phyloP scores from a whole-genome alignment of 2,888 invertebrate genomes.

The Machimus rusticus region DNA sequence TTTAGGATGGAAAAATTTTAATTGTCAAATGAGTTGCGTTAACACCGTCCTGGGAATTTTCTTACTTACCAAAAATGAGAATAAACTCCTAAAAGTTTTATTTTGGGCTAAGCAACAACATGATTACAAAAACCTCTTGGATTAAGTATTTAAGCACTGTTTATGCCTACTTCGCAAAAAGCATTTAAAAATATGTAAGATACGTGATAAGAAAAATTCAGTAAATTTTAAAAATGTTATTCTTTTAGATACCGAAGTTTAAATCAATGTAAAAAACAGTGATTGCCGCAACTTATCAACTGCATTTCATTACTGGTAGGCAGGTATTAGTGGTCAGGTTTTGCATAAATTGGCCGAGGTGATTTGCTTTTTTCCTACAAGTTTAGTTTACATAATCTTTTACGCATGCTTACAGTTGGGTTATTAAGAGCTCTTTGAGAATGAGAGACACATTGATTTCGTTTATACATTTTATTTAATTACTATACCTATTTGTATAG shows the following conservation, averaged over 20 bases:
- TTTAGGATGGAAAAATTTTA: not conserved
- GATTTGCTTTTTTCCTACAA: not conserved
- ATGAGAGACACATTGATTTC: no score
- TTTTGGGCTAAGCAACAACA: not conserved
- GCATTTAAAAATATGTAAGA: not conserved
- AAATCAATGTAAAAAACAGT: not conserved
- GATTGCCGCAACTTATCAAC: not conserved
- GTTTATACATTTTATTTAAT: no score
- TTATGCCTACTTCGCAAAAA: not conserved
- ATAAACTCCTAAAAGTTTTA: not conserved
- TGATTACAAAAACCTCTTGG: not conserved
- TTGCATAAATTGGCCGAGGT: not conserved
- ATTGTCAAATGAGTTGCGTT: not conserved
- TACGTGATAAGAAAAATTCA: not conserved
- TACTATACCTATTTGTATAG: no score
- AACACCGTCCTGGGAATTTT: not conserved
- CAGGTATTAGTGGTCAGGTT: not conserved
- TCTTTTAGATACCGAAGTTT: not conserved
- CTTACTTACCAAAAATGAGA: not conserved
- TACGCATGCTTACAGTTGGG: no score
- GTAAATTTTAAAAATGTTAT: not conserved
- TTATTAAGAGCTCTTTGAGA: not conserved
- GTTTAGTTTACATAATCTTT: not conserved
- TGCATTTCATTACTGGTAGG: not conserved
- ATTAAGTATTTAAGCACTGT: not conserved